Evolutionary conservation across 1,140 invertebrate species (phyloP).

Genomic region (Drosophila nikananu): DNA sequence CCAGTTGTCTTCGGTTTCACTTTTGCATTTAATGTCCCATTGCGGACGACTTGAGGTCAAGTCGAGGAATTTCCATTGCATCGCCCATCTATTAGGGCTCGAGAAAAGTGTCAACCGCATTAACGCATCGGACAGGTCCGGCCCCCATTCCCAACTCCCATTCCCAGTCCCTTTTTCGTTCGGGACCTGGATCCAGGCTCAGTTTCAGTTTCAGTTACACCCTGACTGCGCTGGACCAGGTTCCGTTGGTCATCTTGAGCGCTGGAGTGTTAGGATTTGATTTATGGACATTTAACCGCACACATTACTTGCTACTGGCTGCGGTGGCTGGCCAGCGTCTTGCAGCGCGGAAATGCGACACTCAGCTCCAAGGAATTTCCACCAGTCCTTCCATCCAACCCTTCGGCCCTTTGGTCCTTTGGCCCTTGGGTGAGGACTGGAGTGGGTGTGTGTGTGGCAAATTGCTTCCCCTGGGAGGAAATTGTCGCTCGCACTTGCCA

Average conservation of each 20-base stretch:
- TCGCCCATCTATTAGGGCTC: conserved; percentile 69
- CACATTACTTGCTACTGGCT: conserved; percentile 72
- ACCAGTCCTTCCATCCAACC: conserved; percentile 26
- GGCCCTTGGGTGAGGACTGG: conserved; percentile 32
- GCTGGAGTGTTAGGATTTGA: conserved; percentile 68
- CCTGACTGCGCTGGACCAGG: conserved; percentile 23
- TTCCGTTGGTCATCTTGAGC: conserved; percentile 72
- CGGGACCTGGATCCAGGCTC: conserved; percentile 11
- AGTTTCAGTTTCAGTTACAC: conserved; percentile 29
- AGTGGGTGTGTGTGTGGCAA: conserved; percentile 71
- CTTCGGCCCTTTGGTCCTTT: conserved; percentile 28
- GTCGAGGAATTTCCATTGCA: conserved; percentile 74
- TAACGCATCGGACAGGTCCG: conserved; percentile 61
- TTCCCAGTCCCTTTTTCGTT: neutral
- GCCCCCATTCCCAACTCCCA: neutral
- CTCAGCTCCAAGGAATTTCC: conserved; percentile 48
- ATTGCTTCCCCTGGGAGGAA: conserved; percentile 83
- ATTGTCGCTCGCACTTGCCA: conserved; percentile 59
- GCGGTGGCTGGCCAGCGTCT: conserved; percentile 60
- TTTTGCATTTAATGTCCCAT: conserved; percentile 79
- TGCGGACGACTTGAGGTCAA: conserved; percentile 76
- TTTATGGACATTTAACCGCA: conserved; percentile 84
- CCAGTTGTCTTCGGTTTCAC: conserved; percentile 70
- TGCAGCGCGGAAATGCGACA: conserved; percentile 61
- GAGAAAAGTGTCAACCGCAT: conserved; percentile 80